Percentiles rank a stretch among this genome's conserved stretches.
Conservation (phyloP, 1,140 invertebrate genomes). For the Cepaea nemoralis region DNA sequence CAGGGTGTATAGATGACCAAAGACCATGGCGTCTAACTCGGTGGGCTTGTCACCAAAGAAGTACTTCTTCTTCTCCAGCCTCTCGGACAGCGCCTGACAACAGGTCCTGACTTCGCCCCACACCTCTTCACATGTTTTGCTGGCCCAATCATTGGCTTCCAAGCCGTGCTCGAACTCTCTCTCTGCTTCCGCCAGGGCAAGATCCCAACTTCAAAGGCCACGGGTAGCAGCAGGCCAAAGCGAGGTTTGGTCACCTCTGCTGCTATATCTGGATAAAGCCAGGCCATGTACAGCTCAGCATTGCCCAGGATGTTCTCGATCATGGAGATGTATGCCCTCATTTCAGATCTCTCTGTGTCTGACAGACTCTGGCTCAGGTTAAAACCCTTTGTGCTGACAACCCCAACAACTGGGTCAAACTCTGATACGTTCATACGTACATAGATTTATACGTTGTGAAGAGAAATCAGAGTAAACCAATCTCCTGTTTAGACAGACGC, state of each 20-base stretch:
- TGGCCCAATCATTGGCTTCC: conserved; percentile 83
- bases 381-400: too few species aligned
- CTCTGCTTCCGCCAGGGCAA: conserved; percentile 85
- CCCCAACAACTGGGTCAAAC: too few species aligned
- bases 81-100: conserved; percentile 84
- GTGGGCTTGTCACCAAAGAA: conserved; percentile 82
- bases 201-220: conserved; percentile 90
- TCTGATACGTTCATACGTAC: too few species aligned
- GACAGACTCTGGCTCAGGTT: too few species aligned
- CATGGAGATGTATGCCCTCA: too few species aligned
- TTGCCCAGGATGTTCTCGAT: not conserved
- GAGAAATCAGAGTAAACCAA: too few species aligned
- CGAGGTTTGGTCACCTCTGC: conserved; percentile 79
- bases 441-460: too few species aligned
- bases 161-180: conserved; percentile 81
- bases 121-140: conserved; percentile 83
- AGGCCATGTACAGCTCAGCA: conserved; percentile 32
- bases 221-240: conserved; percentile 89
- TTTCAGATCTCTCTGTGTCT: too few species aligned
- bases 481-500: too few species aligned
- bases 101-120: conserved; percentile 85
- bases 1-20: conserved; percentile 93
- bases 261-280: conserved; percentile 29
- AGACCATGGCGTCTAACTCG: conserved; percentile 93
- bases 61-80: conserved; percentile 83